phyloP scores from a whole-genome alignment of 2,113 vertebrate species.

The Ictalurus furcatus region DNA sequence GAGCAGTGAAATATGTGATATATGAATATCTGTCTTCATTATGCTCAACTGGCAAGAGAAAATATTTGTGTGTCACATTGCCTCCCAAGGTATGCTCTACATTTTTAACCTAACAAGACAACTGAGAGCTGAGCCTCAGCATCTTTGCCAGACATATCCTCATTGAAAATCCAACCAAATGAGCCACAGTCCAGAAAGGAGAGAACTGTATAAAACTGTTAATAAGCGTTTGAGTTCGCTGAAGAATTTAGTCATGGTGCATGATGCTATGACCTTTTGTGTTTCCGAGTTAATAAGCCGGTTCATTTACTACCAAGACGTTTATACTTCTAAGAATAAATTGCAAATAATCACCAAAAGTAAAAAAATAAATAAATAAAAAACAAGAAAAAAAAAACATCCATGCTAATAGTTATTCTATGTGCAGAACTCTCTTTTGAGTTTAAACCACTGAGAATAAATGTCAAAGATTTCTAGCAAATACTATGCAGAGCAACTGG shows the following conservation, averaged over 20 bases:
- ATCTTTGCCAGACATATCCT: conserved; percentile 8
- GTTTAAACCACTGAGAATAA: not conserved
- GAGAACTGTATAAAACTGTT: not conserved
- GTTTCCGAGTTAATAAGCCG: conserved; percentile 8
- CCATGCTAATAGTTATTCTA: not conserved
- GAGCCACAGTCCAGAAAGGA: not conserved
- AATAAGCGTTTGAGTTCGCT: not conserved
- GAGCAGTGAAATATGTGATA: conserved; percentile 28
- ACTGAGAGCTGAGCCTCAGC: conserved; percentile 26
- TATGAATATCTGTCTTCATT: conserved; percentile 55
- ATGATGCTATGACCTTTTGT: conserved; percentile 20
- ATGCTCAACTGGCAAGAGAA: conserved; percentile 40
- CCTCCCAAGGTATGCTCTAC: conserved; percentile 16
- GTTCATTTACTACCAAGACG: not conserved
- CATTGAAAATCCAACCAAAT: not conserved
- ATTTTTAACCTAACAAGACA: conserved; percentile 36
- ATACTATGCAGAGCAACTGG: not conserved
- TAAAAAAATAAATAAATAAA: not conserved
- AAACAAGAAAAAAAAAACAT: not conserved
- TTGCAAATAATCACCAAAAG: not conserved
- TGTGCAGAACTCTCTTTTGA: not conserved
- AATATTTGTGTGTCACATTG: conserved; percentile 39
- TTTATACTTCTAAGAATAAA: not conserved
- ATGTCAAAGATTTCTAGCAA: conserved; percentile 10
- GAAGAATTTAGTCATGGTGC: not conserved